These are phyloP conservation scores for Eunapius fragilis DNA, from an alignment of 37 sponge, comb jelly and placozoan genomes.

Conservation along the genomic window DNA sequence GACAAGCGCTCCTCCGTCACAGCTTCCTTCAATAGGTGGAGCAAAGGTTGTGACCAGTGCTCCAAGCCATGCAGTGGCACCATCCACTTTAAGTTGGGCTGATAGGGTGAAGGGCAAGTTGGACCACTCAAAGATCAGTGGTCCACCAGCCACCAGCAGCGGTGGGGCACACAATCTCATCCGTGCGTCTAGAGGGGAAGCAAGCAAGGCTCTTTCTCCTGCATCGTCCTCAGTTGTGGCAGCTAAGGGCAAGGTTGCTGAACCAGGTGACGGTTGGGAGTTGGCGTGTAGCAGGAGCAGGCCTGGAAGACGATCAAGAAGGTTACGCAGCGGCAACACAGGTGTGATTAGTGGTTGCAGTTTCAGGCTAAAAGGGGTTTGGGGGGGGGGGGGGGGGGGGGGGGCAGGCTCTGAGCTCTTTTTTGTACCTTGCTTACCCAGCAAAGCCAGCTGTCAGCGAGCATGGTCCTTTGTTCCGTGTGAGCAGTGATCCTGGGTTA, in stretches of 20 bases:
- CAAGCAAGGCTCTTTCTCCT: neutral
- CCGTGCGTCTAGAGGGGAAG: neutral
- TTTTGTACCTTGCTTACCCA: neutral
- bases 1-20: neutral
- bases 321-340: neutral
- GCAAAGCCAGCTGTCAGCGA: neutral
- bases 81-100: constrained; percentile 45
- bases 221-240: neutral
- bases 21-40: neutral
- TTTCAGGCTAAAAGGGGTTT: too few relatives aligned
- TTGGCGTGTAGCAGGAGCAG: neutral
- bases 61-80: neutral
- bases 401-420: too few relatives aligned
- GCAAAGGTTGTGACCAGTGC: neutral
- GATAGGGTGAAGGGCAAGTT: constrained; percentile 56
- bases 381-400: too few relatives aligned
- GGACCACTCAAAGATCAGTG: neutral
- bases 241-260: neutral
- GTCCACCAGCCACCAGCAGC: neutral
- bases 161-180: neutral
- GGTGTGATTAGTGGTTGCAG: neutral
- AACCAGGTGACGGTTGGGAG: neutral
- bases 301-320: neutral
- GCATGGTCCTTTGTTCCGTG: neutral
- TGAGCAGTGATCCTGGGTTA: neutral